A percentile compares a stretch with the other conserved stretches of the same genome.
phyloP scores from a whole-genome alignment of 2,888 invertebrate genomes.

The Argyresthia albistria region DNA sequence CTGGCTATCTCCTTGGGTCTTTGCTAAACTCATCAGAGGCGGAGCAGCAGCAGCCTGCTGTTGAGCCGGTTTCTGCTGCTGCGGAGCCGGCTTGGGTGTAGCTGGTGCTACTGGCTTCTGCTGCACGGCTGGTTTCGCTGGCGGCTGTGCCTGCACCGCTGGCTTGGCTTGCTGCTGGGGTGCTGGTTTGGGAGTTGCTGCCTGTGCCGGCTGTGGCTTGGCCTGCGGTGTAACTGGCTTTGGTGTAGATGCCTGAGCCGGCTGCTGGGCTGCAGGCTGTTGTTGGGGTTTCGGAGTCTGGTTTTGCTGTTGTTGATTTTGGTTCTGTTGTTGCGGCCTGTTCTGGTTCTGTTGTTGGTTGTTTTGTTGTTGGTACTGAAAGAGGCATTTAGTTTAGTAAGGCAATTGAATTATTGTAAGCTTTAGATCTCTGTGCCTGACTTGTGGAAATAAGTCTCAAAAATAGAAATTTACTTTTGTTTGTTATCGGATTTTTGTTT shows the following conservation, averaged over 20 bases:
- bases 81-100: constrained; percentile 11
- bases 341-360: neutral
- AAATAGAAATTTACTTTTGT: too few relatives aligned
- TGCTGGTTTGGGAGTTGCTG: constrained; percentile 7
- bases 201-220: neutral
- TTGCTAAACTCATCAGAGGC: constrained; percentile 13
- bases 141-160: too few relatives aligned
- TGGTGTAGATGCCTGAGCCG: neutral
- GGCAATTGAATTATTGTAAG: neutral
- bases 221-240: neutral
- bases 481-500: too few relatives aligned
- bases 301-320: neutral
- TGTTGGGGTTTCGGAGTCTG: neutral
- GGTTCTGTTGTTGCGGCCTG: neutral
- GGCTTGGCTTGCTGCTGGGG: constrained; percentile 11
- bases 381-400: neutral
- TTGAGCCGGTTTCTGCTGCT: constrained; percentile 10
- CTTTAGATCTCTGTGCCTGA: too few relatives aligned
- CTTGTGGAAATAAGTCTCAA: too few relatives aligned
- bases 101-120: constrained; percentile 8
- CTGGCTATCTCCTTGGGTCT: neutral
- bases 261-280: constrained; percentile 4
- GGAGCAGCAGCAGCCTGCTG: neutral
- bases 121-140: too few relatives aligned
- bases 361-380: neutral